phyloP scores from a whole-genome alignment of 1,140 invertebrate species.

The Heliothis virescens region DNA sequence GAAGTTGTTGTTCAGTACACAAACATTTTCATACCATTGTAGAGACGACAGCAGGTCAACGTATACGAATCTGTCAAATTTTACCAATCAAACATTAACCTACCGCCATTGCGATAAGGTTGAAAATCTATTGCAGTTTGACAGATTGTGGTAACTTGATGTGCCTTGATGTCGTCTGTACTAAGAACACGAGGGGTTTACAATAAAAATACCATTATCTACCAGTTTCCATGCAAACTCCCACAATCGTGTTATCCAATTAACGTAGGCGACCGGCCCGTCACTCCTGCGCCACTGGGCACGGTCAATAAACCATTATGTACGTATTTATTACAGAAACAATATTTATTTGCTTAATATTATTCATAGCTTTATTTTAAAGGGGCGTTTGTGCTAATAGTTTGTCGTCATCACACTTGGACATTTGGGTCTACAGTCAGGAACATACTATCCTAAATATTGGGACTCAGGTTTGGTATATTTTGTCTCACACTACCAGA shows the following conservation, averaged over 20 bases:
- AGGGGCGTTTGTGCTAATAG: background rate
- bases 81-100: no score
- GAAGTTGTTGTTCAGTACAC: no score
- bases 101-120: no score
- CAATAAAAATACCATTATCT: background rate
- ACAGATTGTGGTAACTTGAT: no score
- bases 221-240: background rate
- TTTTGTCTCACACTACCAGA: background rate
- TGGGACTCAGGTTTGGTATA: background rate
- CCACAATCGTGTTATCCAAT: background rate
- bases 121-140: no score
- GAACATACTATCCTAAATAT: background rate
- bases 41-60: no score
- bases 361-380: background rate
- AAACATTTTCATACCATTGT: no score
- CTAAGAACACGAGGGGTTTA: background rate
- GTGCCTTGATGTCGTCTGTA: no score
- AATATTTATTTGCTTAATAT: background rate
- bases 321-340: background rate
- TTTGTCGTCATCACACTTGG: background rate
- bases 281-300: background rate
- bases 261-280: background rate
- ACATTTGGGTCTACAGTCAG: background rate
- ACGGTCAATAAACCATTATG: background rate
- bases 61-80: no score